These are phyloP conservation scores for Fregetta grallaria DNA, from an alignment of 2,113 vertebrate genomes.

Conservation along the genomic window DNA sequence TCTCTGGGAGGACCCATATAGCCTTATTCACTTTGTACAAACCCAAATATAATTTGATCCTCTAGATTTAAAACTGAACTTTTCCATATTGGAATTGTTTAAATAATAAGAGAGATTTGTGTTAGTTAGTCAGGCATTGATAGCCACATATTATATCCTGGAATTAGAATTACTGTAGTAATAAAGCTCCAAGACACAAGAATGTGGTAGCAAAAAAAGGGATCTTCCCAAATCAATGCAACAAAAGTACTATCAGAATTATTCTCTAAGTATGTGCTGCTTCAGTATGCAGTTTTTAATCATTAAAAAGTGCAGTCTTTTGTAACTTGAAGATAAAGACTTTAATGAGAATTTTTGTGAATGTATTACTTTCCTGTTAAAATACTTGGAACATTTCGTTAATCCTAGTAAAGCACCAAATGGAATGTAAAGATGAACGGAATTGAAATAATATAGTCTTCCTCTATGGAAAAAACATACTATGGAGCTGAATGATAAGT, in stretches of 20 bases:
- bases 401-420: conserved; percentile 39
- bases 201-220: not conserved
- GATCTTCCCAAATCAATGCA: not conserved
- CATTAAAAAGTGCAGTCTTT: conserved; percentile 14
- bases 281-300: not conserved
- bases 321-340: conserved; percentile 32
- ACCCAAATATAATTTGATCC: not conserved
- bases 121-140: not conserved
- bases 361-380: conserved; percentile 43
- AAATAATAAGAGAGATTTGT: not conserved
- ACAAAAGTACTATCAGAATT: not conserved
- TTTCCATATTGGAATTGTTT: not conserved
- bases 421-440: conserved; percentile 2
- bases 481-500: not conserved
- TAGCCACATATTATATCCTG: not conserved
- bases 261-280: not conserved
- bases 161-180: not conserved
- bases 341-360: conserved; percentile 36
- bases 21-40: not conserved
- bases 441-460: not conserved
- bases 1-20: not conserved
- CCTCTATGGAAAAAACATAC: not conserved
- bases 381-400: conserved; percentile 3
- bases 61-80: not conserved
- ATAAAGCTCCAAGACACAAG: not conserved